Conservation (phyloP, 2,113 vertebrate genomes). For the Cathartes aura region DNA sequence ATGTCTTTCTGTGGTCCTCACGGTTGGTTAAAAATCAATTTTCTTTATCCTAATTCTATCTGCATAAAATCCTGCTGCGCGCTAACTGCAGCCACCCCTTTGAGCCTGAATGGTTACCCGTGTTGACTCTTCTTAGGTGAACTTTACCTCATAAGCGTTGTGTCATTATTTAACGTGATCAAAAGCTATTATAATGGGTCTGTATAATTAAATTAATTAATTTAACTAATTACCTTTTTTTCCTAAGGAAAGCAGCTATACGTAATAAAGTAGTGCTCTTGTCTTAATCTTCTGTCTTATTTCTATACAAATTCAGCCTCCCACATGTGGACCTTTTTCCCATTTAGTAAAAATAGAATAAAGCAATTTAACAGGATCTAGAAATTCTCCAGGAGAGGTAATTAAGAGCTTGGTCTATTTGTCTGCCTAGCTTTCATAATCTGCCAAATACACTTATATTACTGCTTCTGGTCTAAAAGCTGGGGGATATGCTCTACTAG, state of each 20-base stretch:
- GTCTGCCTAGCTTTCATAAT: background rate
- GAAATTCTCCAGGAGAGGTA: background rate
- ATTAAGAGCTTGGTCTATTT: background rate
- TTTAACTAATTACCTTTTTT: background rate
- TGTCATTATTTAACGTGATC: background rate
- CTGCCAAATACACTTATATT: background rate
- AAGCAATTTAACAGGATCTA: background rate
- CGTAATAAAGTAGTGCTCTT: background rate
- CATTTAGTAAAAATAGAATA: background rate
- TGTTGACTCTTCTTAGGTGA: background rate
- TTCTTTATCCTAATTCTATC: slow-evolving; percentile 11
- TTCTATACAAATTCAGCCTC: background rate
- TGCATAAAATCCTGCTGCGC: background rate
- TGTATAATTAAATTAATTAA: slow-evolving; percentile 24
- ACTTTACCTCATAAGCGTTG: background rate
- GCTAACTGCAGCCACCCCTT: background rate
- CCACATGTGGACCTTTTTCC: background rate
- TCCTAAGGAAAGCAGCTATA: background rate
- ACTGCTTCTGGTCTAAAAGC: background rate
- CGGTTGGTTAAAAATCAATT: slow-evolving; percentile 43
- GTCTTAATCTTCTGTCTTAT: background rate
- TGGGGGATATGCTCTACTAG: background rate
- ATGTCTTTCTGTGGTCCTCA: slow-evolving; percentile 21
- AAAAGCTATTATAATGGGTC: background rate
- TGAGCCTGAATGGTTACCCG: background rate